Conservation (phyloP, 2,888 invertebrate genomes). For the Gymnocheta viridis region DNA sequence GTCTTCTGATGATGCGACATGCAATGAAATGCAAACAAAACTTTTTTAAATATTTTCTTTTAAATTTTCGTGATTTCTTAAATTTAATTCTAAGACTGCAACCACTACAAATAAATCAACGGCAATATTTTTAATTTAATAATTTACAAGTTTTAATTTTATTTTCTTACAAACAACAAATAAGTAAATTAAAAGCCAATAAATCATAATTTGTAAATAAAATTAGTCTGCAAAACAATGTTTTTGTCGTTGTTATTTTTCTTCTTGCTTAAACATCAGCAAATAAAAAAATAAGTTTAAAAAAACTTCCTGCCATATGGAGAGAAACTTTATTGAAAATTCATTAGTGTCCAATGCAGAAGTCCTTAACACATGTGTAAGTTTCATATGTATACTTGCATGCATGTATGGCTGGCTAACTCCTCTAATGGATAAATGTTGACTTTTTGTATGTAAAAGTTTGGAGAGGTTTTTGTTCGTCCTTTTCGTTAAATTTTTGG, state of each 20-base stretch:
- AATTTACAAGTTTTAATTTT: slow-evolving; percentile 7
- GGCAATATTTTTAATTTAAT: slow-evolving; percentile 25
- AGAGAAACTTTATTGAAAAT: slow-evolving; percentile 76
- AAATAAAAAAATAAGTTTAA: background rate
- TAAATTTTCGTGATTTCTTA: too few species aligned
- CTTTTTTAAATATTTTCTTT: too few species aligned
- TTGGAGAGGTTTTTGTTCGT: background rate
- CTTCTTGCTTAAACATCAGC: too few species aligned
- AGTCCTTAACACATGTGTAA: slow-evolving; percentile 41
- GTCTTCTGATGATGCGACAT: too few species aligned
- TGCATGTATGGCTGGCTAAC: background rate
- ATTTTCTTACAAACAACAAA: slow-evolving; percentile 73
- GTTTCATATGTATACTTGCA: background rate
- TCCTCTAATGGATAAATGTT: slow-evolving; percentile 42
- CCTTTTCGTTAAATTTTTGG: slow-evolving; percentile 41
- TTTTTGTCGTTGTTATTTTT: background rate
- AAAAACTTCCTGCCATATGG: slow-evolving; percentile 33
- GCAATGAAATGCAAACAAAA: too few species aligned
- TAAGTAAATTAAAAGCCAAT: slow-evolving; percentile 79
- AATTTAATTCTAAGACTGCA: too few species aligned
- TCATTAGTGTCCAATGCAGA: slow-evolving; percentile 76
- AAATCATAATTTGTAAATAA: slow-evolving; percentile 78
- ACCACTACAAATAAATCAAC: too few species aligned
- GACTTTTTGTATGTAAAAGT: slow-evolving; percentile 36
- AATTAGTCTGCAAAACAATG: slow-evolving; percentile 63